These are phyloP conservation scores for Buphagus erythrorhynchus DNA, from an alignment of 2,797 vertebrate species.

Conservation along the genomic window DNA sequence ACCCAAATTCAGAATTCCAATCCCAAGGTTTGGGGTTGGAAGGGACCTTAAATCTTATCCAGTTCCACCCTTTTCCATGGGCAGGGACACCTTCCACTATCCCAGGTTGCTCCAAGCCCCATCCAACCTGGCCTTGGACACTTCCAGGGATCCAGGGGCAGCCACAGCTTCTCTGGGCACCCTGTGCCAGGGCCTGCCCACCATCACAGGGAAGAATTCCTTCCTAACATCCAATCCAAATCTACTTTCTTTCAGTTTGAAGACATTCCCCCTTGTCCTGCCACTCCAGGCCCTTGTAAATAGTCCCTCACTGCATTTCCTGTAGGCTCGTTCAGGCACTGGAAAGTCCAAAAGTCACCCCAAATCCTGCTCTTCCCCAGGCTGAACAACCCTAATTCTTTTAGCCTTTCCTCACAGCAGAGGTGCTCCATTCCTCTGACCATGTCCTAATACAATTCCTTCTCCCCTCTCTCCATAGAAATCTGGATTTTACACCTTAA, in stretches of 20 bases:
- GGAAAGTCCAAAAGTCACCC: neutral
- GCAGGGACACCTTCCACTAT: rapidly evolving
- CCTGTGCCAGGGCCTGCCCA: neutral
- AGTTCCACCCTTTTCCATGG: rapidly evolving
- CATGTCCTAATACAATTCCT: neutral
- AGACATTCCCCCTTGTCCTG: neutral
- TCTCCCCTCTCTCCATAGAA: neutral
- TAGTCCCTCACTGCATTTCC: neutral
- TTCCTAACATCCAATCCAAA: neutral
- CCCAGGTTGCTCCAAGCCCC: rapidly evolving
- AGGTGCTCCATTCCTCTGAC: neutral
- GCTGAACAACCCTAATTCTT: neutral
- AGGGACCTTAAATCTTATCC: neutral
- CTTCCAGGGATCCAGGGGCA: neutral
- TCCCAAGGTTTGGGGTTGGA: neutral
- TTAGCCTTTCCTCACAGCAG: neutral
- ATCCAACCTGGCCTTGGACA: rapidly evolving
- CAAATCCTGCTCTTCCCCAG: neutral
- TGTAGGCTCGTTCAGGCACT: neutral
- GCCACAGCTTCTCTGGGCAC: neutral
- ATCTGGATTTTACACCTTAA: neutral
- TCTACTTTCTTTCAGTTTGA: neutral
- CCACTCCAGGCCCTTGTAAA: neutral
- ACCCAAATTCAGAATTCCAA: too few relatives aligned
- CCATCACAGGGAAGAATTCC: rapidly evolving